Evolutionary conservation across 2,113 vertebrate species (phyloP).

Genomic region (Siphamia tubifer): DNA sequence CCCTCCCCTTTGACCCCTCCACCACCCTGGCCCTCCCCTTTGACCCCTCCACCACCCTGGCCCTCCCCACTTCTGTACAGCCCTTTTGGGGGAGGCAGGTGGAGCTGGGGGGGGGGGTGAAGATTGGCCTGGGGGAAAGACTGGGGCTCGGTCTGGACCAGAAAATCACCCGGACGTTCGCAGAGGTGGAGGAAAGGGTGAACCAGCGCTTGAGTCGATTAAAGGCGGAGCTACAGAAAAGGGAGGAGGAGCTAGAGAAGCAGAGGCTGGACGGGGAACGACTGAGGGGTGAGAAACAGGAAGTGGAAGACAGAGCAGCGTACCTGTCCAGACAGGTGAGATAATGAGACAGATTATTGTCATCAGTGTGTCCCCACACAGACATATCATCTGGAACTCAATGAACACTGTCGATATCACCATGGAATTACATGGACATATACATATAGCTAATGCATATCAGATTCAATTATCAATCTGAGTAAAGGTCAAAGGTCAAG

Average conservation of each 20-base stretch:
- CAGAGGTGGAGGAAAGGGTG: slow-evolving; percentile 69
- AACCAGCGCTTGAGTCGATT: slow-evolving; percentile 46
- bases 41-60: slow-evolving; percentile 15
- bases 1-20: neutral
- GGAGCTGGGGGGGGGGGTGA: slow-evolving; percentile 1
- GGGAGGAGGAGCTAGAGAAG: slow-evolving; percentile 60
- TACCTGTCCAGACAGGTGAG: slow-evolving; percentile 67
- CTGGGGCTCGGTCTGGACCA: slow-evolving; percentile 44
- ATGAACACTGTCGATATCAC: too few species aligned
- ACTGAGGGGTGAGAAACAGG: slow-evolving; percentile 62
- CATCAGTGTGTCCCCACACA: too few species aligned
- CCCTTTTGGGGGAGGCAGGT: neutral
- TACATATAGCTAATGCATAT: too few species aligned
- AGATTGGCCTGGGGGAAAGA: slow-evolving; percentile 53
- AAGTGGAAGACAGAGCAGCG: slow-evolving; percentile 62
- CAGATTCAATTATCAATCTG: too few species aligned
- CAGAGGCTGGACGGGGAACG: slow-evolving; percentile 39
- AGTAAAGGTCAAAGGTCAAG: too few species aligned
- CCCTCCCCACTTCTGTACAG: slow-evolving; percentile 12
- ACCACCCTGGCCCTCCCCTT: too few species aligned
- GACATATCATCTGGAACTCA: too few species aligned
- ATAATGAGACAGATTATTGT: neutral
- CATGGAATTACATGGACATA: too few species aligned
- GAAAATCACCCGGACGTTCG: slow-evolving; percentile 18
- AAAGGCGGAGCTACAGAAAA: slow-evolving; percentile 59